Base-by-base conservation (phyloP, 1,140 invertebrate species). In the Euborellia annulipes region DNA sequence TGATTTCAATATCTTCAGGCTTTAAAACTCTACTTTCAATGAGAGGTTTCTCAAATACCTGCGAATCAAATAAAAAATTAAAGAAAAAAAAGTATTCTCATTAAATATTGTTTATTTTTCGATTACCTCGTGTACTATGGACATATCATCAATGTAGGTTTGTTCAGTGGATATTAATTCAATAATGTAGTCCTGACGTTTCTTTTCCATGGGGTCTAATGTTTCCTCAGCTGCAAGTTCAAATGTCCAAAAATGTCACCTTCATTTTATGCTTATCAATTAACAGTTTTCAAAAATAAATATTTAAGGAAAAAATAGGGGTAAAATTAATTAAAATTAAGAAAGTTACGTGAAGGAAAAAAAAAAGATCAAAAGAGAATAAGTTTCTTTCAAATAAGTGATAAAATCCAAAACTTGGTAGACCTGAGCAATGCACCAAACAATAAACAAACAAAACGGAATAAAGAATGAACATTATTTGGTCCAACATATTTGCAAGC, bases 141-240 rank as follows among this genome's bases (percentile, higher is more conserved):
- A 69, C 73, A 88, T 78, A 55, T 87, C 83, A 40, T 76, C 67
- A 53, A 85, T 73, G 56, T 87, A 88, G 0, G 71, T 72, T 54
- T 83, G 71, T 60, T 89, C 85, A 8, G 85, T 87, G 16, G 66
- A 62, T 34, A 87, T 79, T 22, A 89, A 64, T 59, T 89, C 85
- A 53, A 74, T 70, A 43, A 88, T 83, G 46, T 70, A 67, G 44
- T 75, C 77, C 59, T 82, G 77, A 21, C 82, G 58, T 55, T 71
- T 73, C 55, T 62, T 67, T 56, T 73, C 69, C 54, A 36, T 43
- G n/a, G 23, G 23, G 23, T 4, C 11, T 27, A 27, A 27, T 27
- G 4, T 4, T 27, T 27, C 23, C 4, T 11, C 23, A 6, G 23
- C 23, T 27, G 23, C 23, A 27, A 27, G 19, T 41, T 4, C 3